phyloP scores from a whole-genome alignment of 2,888 invertebrate species.

The Euclidia mi region DNA sequence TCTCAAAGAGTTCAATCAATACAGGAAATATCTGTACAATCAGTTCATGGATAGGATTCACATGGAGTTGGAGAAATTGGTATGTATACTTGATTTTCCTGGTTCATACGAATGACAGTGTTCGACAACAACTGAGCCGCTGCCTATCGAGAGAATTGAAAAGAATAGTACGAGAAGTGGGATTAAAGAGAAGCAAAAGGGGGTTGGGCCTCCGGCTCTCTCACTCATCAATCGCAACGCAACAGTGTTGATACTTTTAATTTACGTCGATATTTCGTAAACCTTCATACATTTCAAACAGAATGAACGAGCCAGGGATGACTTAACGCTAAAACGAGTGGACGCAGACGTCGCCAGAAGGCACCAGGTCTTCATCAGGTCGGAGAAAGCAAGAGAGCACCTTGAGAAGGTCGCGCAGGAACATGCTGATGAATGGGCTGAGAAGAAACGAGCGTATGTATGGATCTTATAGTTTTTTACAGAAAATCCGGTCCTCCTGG shows the following conservation, averaged over 20 bases:
- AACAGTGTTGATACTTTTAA: too few species aligned
- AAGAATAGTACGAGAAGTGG: too few species aligned
- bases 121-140: too few species aligned
- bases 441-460: conserved; percentile 76
- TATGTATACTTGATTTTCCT: conserved; percentile 51
- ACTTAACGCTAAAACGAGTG: conserved; percentile 78
- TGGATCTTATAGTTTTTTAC: too few species aligned
- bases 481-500: too few species aligned
- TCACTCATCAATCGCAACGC: too few species aligned
- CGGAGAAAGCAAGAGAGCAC: conserved; percentile 77
- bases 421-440: conserved; percentile 79
- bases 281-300: too few species aligned
- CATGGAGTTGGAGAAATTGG: conserved; percentile 77
- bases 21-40: conserved; percentile 90
- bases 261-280: too few species aligned
- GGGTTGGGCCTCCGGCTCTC: too few species aligned
- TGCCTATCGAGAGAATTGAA: too few species aligned
- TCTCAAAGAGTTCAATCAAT: conserved; percentile 91
- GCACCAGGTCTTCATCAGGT: conserved; percentile 67
- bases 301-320: conserved; percentile 83
- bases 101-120: too few species aligned
- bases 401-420: conserved; percentile 72
- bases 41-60: conserved; percentile 89
- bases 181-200: too few species aligned
- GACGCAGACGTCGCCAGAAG: conserved; percentile 78